Evolutionary conservation across 2,888 invertebrate genomes (phyloP).

Genomic region (Aphidoletes aphidimyza): DNA sequence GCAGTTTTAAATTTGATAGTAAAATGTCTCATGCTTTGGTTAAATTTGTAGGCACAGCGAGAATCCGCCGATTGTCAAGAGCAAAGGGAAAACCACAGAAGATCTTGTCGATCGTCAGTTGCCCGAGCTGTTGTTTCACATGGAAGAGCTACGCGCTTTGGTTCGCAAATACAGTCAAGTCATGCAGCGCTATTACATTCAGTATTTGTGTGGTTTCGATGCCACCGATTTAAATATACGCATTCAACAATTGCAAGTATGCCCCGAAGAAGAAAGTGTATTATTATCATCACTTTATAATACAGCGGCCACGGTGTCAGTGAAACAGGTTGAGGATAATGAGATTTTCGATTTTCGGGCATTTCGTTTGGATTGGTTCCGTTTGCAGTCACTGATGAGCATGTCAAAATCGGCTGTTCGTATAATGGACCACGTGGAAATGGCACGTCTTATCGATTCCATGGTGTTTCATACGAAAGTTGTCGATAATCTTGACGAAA

Average conservation of each 20-base stretch:
- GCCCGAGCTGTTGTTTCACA: constrained; percentile 96
- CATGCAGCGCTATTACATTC: constrained; percentile 96
- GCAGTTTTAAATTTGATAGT: not conserved
- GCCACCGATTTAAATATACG: constrained; percentile 89
- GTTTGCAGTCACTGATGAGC: constrained; percentile 93
- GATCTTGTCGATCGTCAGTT: constrained; percentile 95
- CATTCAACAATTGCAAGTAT: constrained; percentile 83
- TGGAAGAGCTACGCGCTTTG: constrained; percentile 94
- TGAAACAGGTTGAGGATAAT: constrained; percentile 96
- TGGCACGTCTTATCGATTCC: constrained; percentile 93
- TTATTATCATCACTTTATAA: constrained; percentile 93
- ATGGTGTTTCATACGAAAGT: constrained; percentile 97
- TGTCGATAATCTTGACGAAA: constrained; percentile 97
- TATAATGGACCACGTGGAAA: constrained; percentile 83
- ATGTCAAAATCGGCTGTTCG: constrained; percentile 81
- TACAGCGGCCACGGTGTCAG: constrained; percentile 83
- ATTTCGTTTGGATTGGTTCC: constrained; percentile 96
- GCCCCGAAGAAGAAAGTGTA: constrained; percentile 94
- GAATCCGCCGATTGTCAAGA: constrained; percentile 89
- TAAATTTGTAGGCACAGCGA: constrained; percentile 77
- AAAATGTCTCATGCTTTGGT: not conserved
- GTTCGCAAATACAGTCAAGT: constrained; percentile 97
- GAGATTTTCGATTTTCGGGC: constrained; percentile 96
- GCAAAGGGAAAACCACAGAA: constrained; percentile 88
- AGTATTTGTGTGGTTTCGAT: constrained; percentile 96